Evolutionary conservation across 1,140 invertebrate species (phyloP).

Genomic region (Scaptomyza montana): DNA sequence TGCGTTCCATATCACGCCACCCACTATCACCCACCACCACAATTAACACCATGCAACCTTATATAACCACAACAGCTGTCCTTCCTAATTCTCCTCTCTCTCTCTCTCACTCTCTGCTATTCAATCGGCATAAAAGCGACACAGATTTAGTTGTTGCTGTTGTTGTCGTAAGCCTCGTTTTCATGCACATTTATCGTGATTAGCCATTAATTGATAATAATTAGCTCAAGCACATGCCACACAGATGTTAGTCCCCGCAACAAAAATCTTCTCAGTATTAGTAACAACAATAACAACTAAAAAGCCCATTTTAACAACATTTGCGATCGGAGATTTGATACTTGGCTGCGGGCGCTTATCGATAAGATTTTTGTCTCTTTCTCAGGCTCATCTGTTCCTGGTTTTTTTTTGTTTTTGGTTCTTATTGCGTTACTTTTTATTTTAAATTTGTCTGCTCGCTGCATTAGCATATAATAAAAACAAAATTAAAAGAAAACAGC

Average conservation of each 20-base stretch:
- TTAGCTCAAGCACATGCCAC: constrained; percentile 76
- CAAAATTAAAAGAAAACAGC: neutral
- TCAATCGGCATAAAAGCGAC: constrained; percentile 2
- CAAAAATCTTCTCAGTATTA: constrained; percentile 12
- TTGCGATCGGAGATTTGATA: constrained; percentile 43
- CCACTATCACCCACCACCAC: neutral
- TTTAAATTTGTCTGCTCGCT: neutral
- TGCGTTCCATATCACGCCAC: constrained; percentile 37
- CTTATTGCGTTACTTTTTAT: neutral
- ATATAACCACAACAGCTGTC: neutral
- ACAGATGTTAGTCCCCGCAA: constrained; percentile 51
- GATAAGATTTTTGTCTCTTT: constrained; percentile 24
- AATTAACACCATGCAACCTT: neutral
- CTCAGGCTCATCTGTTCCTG: neutral
- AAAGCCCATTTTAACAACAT: constrained; percentile 50
- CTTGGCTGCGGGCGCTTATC: constrained; percentile 4
- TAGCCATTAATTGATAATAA: constrained; percentile 82
- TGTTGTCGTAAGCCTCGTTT: constrained; percentile 48
- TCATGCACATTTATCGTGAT: constrained; percentile 81
- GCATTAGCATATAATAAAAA: neutral
- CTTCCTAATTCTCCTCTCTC: neutral
- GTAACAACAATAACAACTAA: constrained; percentile 27
- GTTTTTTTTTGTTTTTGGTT: no score
- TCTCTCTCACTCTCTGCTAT: neutral
- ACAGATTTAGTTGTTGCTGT: constrained; percentile 24